These are phyloP conservation scores for Lithophane semibrunnea DNA, from an alignment of 2,888 invertebrate genomes.

Conservation along the genomic window DNA sequence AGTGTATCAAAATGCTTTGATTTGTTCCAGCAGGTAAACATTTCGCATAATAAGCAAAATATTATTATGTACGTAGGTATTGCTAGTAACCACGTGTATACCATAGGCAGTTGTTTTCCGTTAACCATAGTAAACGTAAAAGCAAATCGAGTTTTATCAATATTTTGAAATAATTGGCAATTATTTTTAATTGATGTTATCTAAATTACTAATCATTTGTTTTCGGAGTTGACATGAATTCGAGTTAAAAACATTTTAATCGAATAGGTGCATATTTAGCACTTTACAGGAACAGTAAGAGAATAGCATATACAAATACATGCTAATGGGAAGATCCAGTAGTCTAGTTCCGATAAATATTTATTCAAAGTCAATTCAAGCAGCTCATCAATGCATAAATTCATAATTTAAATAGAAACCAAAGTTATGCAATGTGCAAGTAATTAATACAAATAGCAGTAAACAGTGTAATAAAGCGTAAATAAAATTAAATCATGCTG, in stretches of 20 bases:
- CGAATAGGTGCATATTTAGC: slow-evolving; percentile 33
- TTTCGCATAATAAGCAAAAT: slow-evolving; percentile 27
- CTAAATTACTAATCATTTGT: background rate
- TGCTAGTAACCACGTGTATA: slow-evolving; percentile 20
- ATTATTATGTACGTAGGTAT: slow-evolving; percentile 29
- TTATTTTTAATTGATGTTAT: slow-evolving; percentile 25
- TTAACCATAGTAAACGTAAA: background rate
- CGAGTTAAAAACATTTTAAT: slow-evolving; percentile 7
- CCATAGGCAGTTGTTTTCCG: slow-evolving; percentile 6
- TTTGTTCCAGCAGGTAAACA: slow-evolving; percentile 44
- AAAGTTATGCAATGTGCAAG: slow-evolving; percentile 7
- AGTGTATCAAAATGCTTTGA: slow-evolving; percentile 43
- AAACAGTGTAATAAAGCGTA: slow-evolving; percentile 50
- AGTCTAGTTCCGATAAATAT: slow-evolving; percentile 33
- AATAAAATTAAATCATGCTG: slow-evolving; percentile 67
- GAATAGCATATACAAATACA: slow-evolving; percentile 25
- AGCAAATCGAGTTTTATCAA: background rate
- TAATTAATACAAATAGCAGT: slow-evolving; percentile 24
- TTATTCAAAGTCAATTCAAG: slow-evolving; percentile 40
- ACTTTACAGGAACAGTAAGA: slow-evolving; percentile 6
- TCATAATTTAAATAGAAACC: slow-evolving; percentile 17
- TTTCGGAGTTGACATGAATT: slow-evolving; percentile 2
- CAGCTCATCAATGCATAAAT: slow-evolving; percentile 22
- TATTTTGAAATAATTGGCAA: slow-evolving; percentile 31
- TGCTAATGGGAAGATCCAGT: slow-evolving; percentile 30